These are phyloP conservation scores for Scolopax mira DNA, from an alignment of 2,113 vertebrate species.

Conservation along the genomic window DNA sequence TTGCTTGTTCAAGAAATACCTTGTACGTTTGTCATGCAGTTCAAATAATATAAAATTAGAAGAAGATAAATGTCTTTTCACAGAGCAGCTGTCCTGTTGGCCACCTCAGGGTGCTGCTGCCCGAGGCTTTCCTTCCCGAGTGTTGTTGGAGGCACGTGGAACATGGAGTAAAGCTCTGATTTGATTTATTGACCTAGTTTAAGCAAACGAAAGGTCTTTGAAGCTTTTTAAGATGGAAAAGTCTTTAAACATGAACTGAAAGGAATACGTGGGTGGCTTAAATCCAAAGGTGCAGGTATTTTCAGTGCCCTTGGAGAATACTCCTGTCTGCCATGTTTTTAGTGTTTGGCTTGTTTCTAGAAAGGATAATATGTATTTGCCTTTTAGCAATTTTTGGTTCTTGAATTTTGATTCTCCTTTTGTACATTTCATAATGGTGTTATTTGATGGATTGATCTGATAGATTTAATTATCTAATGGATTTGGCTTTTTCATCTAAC, in stretches of 20 bases:
- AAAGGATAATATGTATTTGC: neutral
- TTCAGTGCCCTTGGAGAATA: neutral
- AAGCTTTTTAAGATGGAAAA: neutral
- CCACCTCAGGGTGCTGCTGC: neutral
- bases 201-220: neutral
- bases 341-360: neutral
- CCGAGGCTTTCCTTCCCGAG: neutral
- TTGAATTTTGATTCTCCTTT: neutral
- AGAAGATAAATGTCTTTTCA: neutral
- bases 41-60: neutral
- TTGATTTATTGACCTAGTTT: neutral
- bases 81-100: neutral
- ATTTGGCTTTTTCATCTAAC: conserved; percentile 28
- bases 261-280: neutral
- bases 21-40: neutral
- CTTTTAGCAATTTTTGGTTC: neutral
- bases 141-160: neutral
- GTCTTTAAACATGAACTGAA: neutral
- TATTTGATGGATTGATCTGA: neutral
- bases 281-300: neutral
- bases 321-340: neutral
- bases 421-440: neutral
- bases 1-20: conserved; percentile 19
- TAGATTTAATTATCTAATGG: neutral
- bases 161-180: neutral